These are phyloP conservation scores for Drosophila planitibia DNA, from an alignment of 2,888 invertebrate species.

Conservation along the genomic window DNA sequence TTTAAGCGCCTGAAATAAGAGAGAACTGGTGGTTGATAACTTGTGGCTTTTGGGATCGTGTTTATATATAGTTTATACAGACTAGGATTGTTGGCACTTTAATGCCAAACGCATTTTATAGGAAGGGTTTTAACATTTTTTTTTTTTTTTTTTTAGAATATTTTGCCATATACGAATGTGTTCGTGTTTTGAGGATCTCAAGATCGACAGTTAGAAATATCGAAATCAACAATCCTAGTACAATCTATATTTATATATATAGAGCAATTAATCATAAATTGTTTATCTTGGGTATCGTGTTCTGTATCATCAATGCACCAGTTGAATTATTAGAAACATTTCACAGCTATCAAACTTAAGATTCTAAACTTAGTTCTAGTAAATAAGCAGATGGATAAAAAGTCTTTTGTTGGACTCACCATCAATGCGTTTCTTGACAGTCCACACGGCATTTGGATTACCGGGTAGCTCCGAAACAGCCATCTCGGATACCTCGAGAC, in stretches of 20 bases:
- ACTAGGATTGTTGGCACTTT: conserved; percentile 49
- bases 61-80: conserved; percentile 53
- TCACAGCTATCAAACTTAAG: conserved; percentile 52
- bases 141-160: neutral
- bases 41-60: conserved; percentile 86
- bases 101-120: neutral
- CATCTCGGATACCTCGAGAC: conserved; percentile 99
- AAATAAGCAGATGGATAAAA: conserved; percentile 16
- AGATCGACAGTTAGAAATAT: conserved; percentile 4
- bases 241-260: conserved; percentile 31
- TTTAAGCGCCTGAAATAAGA: conserved; percentile 91
- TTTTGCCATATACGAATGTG: neutral
- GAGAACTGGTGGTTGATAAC: conserved; percentile 95
- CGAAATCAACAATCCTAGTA: conserved; percentile 44
- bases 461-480: conserved; percentile 99
- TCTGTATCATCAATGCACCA: conserved; percentile 77
- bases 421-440: conserved; percentile 97
- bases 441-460: conserved; percentile 99
- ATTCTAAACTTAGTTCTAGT: conserved; percentile 39
- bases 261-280: conserved; percentile 39
- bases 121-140: neutral
- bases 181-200: neutral
- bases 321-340: conserved; percentile 69
- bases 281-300: conserved; percentile 47
- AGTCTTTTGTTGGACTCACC: conserved; percentile 89